phyloP scores from a whole-genome alignment of 2,797 vertebrate species.

The Echiichthys vipera region DNA sequence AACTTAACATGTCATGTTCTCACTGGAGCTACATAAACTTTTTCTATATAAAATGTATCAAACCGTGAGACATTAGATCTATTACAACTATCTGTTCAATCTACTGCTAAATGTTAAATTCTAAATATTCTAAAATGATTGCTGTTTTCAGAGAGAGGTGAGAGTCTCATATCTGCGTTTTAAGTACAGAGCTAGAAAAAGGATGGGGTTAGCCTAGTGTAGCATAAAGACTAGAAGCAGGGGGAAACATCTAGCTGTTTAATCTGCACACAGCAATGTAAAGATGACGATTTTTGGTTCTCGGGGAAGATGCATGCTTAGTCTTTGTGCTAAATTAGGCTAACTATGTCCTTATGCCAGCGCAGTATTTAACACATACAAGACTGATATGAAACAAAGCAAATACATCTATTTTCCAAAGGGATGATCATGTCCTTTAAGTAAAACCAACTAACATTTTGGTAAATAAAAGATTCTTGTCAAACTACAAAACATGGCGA shows the following conservation, averaged over 20 bases:
- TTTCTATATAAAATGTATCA: neutral
- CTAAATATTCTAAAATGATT: neutral
- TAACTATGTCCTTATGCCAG: neutral
- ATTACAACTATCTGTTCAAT: neutral
- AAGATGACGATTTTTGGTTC: neutral
- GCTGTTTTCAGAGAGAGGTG: neutral
- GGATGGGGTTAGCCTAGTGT: neutral
- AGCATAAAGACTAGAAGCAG: neutral
- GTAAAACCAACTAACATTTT: neutral
- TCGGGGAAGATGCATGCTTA: neutral
- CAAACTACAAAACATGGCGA: neutral
- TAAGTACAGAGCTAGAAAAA: neutral
- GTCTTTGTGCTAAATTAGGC: neutral
- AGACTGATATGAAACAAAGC: neutral
- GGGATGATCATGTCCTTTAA: neutral
- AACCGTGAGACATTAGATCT: neutral
- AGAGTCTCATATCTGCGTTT: neutral
- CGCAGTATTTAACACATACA: too few relatives aligned
- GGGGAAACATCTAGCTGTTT: too few relatives aligned
- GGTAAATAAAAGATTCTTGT: neutral
- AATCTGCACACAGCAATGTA: neutral
- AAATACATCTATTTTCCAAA: neutral
- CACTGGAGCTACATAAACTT: too few relatives aligned
- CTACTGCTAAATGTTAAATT: neutral
- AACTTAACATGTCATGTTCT: too few relatives aligned